These are phyloP conservation scores for Lates japonicus DNA, from an alignment of 2,797 vertebrate genomes.

Conservation along the genomic window DNA sequence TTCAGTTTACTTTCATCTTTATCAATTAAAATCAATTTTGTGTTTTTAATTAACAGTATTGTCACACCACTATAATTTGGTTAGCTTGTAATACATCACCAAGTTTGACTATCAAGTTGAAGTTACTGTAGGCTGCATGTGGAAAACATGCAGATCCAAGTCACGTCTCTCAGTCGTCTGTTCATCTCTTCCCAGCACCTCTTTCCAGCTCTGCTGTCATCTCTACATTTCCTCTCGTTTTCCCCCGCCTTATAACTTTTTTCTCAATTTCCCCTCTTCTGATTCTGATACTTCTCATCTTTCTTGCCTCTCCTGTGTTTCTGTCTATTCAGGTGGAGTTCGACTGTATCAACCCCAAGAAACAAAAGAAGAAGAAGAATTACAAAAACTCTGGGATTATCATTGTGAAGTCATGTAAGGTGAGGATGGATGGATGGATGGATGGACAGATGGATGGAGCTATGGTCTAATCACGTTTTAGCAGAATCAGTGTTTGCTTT, in stretches of 20 bases:
- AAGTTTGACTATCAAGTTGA: conserved; percentile 30
- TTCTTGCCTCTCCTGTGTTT: conserved; percentile 11
- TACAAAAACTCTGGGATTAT: conserved; percentile 98
- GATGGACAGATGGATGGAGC: background rate
- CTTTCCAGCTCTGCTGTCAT: conserved; percentile 29
- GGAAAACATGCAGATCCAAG: conserved; percentile 33
- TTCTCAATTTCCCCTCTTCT: background rate
- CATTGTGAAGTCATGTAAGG: conserved; percentile 95
- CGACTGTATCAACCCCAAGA: conserved; percentile 99
- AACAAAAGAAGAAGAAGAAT: conserved; percentile 97
- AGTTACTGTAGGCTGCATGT: background rate
- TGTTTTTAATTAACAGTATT: background rate
- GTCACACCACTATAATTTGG: background rate
- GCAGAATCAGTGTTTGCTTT: background rate
- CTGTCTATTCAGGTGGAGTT: conserved; percentile 90
- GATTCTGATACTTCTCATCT: background rate
- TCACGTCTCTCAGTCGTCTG: conserved; percentile 18
- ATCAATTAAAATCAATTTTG: background rate
- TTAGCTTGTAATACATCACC: conserved; percentile 1
- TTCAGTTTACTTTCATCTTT: conserved; percentile 12
- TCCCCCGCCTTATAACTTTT: background rate
- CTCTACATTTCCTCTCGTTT: conserved; percentile 4
- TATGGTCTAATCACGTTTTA: background rate
- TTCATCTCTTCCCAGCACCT: conserved; percentile 24
- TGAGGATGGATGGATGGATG: conserved; percentile 70